phyloP scores from a whole-genome alignment of 1,140 invertebrate species.

The Limonius californicus region DNA sequence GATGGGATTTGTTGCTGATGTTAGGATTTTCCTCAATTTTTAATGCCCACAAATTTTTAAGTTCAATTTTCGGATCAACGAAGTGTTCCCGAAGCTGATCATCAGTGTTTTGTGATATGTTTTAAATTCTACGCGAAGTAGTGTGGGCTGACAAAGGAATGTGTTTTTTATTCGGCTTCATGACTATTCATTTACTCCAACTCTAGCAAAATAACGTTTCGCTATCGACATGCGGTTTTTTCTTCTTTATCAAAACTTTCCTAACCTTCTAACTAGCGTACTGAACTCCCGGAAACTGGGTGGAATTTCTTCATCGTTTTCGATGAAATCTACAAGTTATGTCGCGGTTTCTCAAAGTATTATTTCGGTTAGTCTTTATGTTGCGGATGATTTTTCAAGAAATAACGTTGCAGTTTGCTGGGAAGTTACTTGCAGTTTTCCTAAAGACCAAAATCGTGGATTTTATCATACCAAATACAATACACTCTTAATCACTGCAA shows the following conservation, averaged over 20 bases:
- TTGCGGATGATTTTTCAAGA: not conserved
- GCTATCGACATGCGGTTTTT: not conserved
- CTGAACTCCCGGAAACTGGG: not conserved
- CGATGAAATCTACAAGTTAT: no score
- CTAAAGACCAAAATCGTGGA: no score
- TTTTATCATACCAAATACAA: no score
- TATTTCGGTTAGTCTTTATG: not conserved
- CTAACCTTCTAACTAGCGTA: not conserved
- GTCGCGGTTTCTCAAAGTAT: not conserved
- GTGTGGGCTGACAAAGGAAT: not conserved
- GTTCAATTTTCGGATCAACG: not conserved
- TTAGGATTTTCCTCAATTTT: not conserved
- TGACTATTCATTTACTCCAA: not conserved
- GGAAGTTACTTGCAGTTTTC: no score
- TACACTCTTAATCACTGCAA: no score
- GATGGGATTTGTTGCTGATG: not conserved
- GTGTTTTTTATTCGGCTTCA: not conserved
- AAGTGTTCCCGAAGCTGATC: not conserved
- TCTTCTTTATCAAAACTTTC: not conserved
- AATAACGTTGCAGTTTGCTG: constrained; percentile 1
- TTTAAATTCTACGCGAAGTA: not conserved
- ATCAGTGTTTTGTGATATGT: not conserved
- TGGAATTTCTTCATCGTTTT: not conserved
- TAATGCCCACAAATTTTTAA: not conserved
- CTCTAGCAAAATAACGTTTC: not conserved